Evolutionary conservation across 2,888 invertebrate species (phyloP), one percentile per base, ranked within the genome.

Genomic region (Ennomos fuscantarius): DNA sequence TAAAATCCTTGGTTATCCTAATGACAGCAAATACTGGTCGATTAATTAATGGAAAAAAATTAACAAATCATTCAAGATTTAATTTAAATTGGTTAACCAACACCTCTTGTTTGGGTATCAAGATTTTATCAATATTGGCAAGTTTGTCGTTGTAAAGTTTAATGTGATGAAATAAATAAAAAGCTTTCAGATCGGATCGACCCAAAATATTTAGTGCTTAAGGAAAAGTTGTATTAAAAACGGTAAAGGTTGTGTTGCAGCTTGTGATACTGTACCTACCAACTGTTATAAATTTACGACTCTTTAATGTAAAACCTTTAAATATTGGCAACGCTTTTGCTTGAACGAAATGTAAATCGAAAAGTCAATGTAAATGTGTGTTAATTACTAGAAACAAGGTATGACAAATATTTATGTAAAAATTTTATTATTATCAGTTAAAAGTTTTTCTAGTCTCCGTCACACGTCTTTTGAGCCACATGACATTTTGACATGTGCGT

Each of bases 71-170:
- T 31, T 44, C 53, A 15, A 43, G 51, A 53, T 33, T 13, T 34
- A 47, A 55, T 63, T 51, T 39, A 48, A 13, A 52, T 62, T 59
- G 48, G 34, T 53, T 43, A 60, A 66, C 57, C 35, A 35, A 44
- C 53, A 44, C 46, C 50, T 42, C 46, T 24, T 43, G 10, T 33
- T 55, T 37, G 57, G 55, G 51, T 46, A 55, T 58, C 55, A 56
- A 62, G 55, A 63, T 60, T 42, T 45, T 65, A 65, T 64, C 61
- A 39, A 51, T 58, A 63, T 24, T 51, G 50, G 57, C 35, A 56
- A 55, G 47, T 57, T 47, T 65, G 61, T 49, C 55, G 50, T 58
- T n/a, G n/a, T n/a, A 56, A 62, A 63, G 61, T 63, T 63, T 50
- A 56, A 61, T 43, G 48, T 66, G 59, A 55, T 45, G 59, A 61